Evolutionary conservation across 2,888 invertebrate genomes (phyloP), one percentile per base, ranked within the genome.

Genomic region (Isotomurus palustris): DNA sequence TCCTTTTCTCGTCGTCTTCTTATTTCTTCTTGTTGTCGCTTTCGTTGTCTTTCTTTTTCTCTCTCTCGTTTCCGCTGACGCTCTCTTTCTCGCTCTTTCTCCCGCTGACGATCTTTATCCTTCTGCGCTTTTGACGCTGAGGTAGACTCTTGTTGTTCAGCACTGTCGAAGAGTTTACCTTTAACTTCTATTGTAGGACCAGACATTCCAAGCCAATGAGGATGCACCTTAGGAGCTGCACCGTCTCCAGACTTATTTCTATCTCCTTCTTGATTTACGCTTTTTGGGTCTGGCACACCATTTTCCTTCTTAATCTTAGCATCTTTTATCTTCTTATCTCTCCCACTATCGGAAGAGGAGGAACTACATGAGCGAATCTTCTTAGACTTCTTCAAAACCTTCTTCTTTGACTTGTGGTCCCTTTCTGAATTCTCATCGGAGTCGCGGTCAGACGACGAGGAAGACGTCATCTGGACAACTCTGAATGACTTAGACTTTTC

Each of bases 181-280:
- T 49, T 49, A 14, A 12, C 2, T 32, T 24, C 14, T 5, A 49
- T 17, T 6, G 21, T 24, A 5, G 32, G 21, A 4, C 49, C 49
- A 17, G 19, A 35, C 22, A 21, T 24, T 19, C 54, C 58, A 14
- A 35, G 24, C 14, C 49, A 58, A 58, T 41, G 50, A n/a, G 58
- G 49, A 44, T 58, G 58, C 12, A 58, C 28, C 28, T 58, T 58
- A 4, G 58, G 49, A 17, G 24, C 41, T 17, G 24, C 41, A 2
- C 24, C 27, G 24, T 29, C 32, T 40, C 28, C 21, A 38, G 25
- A 14, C 35, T 51, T 35, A 47, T 32, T 5, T 10, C 24, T 28
- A 41, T 27, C 17, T 38, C 24, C 8, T 38, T 17, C 32, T 41
- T 44, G 21, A 12, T 19, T 10, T 49, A 21, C 19, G 2, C 6